Evolutionary conservation across 2,888 invertebrate species (phyloP), one percentile per base, ranked within the genome.

Genomic region (Acleris sparsana): DNA sequence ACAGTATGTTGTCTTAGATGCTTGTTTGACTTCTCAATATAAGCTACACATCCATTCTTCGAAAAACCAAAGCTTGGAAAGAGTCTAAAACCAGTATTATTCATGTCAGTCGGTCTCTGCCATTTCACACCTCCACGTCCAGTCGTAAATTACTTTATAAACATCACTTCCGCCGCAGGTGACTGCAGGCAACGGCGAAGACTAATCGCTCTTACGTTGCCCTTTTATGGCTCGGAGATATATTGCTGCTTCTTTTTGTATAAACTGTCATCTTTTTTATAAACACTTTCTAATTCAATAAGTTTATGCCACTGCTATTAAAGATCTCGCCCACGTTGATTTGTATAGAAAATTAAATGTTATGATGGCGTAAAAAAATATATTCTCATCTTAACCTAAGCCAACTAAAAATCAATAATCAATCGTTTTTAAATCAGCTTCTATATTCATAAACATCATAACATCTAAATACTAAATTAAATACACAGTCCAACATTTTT

Each of bases 241-340:
- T 65, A 65, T 61, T 51, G 51, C 51, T 59, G 53, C 49, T 65
- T 55, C 60, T 43, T 55, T 55, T 61, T 65, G 49, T 25, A 55
- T 59, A 64, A 18, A 64, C 49, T 65, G 60, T 65, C 60, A 44
- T 60, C 43, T 49, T 33, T 53, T 48, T 64, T 20, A 53, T 53
- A 59, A 53, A 49, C 18, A 60, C 60, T 65, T 65, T 65, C 65
- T 61, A 60, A 55, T 51, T 61, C 60, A 56, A 61, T 60, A 61
- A 65, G 51, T 55, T 29, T 55, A 64, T 64, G 49, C 25, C 11
- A 60, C 18, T 52, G 16, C 43, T 17, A 22, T 64, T 13, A 53
- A 49, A 43, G 53, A 11, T n/a, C 48, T 46, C 53, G 18, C 53
- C 53, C 43, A 56, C 43, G 43, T 55, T 22, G 22, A 17, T 53